Evolutionary conservation across 2,113 vertebrate species (phyloP).

Genomic region (Phocoena sinus): DNA sequence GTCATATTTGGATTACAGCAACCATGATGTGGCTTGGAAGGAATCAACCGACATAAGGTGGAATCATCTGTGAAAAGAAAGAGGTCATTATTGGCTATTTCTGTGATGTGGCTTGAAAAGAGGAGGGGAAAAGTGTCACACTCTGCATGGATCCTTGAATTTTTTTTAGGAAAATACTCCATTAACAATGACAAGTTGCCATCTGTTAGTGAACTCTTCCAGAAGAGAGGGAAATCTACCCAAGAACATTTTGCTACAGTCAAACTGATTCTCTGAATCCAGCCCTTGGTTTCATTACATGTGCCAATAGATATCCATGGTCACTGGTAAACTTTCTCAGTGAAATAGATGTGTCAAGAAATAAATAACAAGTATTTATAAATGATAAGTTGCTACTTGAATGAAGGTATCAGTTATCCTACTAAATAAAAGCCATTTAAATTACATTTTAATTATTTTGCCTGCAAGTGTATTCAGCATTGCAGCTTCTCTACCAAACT

Average conservation of each 20-base stretch:
- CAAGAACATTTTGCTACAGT: constrained; percentile 66
- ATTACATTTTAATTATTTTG: constrained; percentile 25
- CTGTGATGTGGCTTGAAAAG: constrained; percentile 70
- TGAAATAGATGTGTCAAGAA: neutral
- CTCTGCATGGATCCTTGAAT: constrained; percentile 69
- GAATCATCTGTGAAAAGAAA: constrained; percentile 76
- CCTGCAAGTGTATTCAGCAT: neutral
- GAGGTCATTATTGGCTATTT: constrained; percentile 75
- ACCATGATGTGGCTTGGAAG: constrained; percentile 69
- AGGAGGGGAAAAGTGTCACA: constrained; percentile 68
- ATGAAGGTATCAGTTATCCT: constrained; percentile 27
- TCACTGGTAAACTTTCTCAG: constrained; percentile 31
- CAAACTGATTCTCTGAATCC: constrained; percentile 54
- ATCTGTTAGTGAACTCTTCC: constrained; percentile 78
- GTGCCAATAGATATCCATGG: constrained; percentile 33
- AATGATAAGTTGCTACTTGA: constrained; percentile 30
- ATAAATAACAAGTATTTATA: constrained; percentile 46
- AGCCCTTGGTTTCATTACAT: neutral
- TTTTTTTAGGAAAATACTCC: constrained; percentile 66
- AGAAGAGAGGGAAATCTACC: constrained; percentile 71
- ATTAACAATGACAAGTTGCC: constrained; percentile 78
- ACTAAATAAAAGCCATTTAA: constrained; percentile 48
- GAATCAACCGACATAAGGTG: constrained; percentile 78
- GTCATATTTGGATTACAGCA: constrained; percentile 59
- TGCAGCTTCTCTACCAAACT: neutral